Conservation (phyloP, 2,113 vertebrate species). For the Athene noctua region DNA sequence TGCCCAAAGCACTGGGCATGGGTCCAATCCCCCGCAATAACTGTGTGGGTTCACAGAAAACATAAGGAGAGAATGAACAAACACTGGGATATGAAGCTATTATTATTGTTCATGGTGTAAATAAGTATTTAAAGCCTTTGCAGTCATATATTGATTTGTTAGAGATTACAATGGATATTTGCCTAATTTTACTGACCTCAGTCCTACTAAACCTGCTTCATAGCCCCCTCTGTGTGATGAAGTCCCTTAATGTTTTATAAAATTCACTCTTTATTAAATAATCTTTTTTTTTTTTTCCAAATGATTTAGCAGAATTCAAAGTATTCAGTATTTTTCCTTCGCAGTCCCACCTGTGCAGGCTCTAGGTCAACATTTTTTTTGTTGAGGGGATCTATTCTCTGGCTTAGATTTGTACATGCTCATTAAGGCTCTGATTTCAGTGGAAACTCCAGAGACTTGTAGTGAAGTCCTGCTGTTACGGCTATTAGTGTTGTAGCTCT, state of each 20-base stretch:
- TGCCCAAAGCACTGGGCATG: not conserved
- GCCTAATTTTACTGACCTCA: not conserved
- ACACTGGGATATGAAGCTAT: not conserved
- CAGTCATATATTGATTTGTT: not conserved
- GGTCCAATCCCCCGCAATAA: not conserved
- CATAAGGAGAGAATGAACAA: not conserved
- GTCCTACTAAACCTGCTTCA: not conserved
- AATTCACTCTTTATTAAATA: slow-evolving; percentile 3
- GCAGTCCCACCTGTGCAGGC: not conserved
- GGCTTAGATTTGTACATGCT: not conserved
- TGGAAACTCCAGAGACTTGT: not conserved
- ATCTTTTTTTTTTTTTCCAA: slow-evolving; percentile 6
- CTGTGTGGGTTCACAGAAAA: not conserved
- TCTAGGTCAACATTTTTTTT: not conserved
- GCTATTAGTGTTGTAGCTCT: not conserved
- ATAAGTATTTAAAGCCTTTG: not conserved
- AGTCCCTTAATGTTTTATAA: not conserved
- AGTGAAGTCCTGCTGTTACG: not conserved
- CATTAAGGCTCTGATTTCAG: slow-evolving; percentile 15
- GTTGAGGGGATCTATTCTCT: not conserved
- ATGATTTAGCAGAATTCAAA: not conserved
- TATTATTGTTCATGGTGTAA: not conserved
- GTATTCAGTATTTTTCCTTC: not conserved
- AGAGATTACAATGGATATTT: not conserved
- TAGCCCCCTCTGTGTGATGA: not conserved